Percentiles rank a stretch among this genome's conserved stretches.
These are phyloP conservation scores for Brachyhypopomus occidentalis DNA, from an alignment of 2,113 vertebrate genomes.

Conservation along the genomic window DNA sequence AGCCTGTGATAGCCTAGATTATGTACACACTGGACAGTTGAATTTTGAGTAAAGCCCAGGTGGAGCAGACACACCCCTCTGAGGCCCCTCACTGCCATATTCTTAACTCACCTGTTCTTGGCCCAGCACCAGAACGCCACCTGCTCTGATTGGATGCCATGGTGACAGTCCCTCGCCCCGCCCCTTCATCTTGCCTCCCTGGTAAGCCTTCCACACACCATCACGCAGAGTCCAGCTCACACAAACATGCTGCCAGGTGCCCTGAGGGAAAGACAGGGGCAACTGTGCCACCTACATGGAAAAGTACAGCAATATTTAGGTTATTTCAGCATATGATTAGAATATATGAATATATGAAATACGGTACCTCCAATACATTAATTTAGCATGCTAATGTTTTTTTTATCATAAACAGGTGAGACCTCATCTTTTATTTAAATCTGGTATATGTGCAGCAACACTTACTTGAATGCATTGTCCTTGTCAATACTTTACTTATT, in stretches of 20 bases:
- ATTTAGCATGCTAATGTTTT: no score
- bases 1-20: no score
- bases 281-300: constrained; percentile 85
- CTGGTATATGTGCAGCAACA: no score
- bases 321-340: background rate
- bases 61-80: background rate
- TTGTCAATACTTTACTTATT: background rate
- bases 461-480: no score
- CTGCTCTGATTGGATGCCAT: constrained; percentile 94
- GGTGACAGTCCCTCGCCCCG: constrained; percentile 89
- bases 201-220: constrained; percentile 87
- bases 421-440: no score
- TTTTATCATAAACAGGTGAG: no score
- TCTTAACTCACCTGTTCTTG: constrained; percentile 88
- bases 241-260: constrained; percentile 90
- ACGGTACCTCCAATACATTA: no score
- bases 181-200: constrained; percentile 85
- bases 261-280: constrained; percentile 85
- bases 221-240: constrained; percentile 94
- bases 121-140: constrained; percentile 90
- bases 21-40: no score
- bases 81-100: background rate
- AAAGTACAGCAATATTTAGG: background rate
- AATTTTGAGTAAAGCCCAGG: no score
- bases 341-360: no score